A percentile compares a stretch with the other conserved stretches of the same genome.
Evolutionary conservation across 2,797 vertebrate species (phyloP).

Genomic region (Xiphorhynchus erythropygius): DNA sequence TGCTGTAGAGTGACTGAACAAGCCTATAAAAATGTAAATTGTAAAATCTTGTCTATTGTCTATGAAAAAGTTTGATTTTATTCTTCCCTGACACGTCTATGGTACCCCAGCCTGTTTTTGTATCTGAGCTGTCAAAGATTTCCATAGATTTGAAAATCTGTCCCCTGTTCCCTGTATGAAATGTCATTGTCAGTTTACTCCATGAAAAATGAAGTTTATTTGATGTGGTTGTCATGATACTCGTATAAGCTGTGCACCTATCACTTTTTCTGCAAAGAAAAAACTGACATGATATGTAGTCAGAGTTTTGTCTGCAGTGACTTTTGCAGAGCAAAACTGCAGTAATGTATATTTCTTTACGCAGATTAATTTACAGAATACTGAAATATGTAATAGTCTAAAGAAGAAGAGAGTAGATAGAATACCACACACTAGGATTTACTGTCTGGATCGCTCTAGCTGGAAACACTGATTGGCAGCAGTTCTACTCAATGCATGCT

Average conservation of each 20-base stretch:
- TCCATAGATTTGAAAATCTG: slow-evolving; percentile 59
- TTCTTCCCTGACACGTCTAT: slow-evolving; percentile 9
- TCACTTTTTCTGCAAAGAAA: slow-evolving; percentile 68
- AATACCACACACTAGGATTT: not conserved
- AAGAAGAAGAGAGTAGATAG: not conserved
- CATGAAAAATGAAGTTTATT: slow-evolving; percentile 84
- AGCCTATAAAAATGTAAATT: not conserved
- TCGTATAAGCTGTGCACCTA: slow-evolving; percentile 82
- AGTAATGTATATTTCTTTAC: slow-evolving; percentile 20
- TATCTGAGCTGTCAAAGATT: slow-evolving; percentile 56
- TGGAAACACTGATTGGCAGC: not conserved
- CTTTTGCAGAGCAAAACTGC: not conserved
- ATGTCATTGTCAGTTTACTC: slow-evolving; percentile 86
- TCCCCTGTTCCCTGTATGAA: slow-evolving; percentile 76
- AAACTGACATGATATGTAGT: slow-evolving; percentile 66
- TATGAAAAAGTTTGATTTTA: not conserved
- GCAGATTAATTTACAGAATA: slow-evolving; percentile 31
- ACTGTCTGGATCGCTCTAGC: not conserved
- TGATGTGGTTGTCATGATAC: slow-evolving; percentile 82
- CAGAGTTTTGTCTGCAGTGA: slow-evolving; percentile 39
- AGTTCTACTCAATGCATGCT: not conserved
- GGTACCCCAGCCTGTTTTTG: not conserved
- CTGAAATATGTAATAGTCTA: not conserved
- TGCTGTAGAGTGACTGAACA: not conserved
- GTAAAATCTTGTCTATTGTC: slow-evolving; percentile 6